These are phyloP conservation scores for Adrianichthys oophorus DNA, from an alignment of 2,797 vertebrate genomes.

Conservation along the genomic window DNA sequence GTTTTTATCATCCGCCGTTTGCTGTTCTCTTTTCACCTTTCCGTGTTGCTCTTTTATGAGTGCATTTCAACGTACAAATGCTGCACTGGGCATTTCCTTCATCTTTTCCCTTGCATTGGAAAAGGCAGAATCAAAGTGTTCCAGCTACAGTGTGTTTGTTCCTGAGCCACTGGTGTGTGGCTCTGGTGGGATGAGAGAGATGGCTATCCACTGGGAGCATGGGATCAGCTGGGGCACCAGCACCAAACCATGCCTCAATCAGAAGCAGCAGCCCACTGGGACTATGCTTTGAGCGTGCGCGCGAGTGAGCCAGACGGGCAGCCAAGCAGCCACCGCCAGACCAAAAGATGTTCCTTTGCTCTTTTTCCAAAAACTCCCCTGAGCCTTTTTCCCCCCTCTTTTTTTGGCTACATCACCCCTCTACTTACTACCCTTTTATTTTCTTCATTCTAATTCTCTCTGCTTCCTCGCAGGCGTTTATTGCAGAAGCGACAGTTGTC, in stretches of 20 bases:
- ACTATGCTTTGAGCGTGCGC: slow-evolving; percentile 19
- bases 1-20: no score
- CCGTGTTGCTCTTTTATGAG: slow-evolving; percentile 39
- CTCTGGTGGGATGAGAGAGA: slow-evolving; percentile 44
- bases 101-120: slow-evolving; percentile 18
- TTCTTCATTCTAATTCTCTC: slow-evolving; percentile 12
- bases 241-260: slow-evolving; percentile 74
- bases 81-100: slow-evolving; percentile 11
- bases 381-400: slow-evolving; percentile 45
- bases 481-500: slow-evolving; percentile 58
- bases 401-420: slow-evolving; percentile 41
- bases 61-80: slow-evolving; percentile 34
- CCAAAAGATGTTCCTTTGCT: slow-evolving; percentile 68
- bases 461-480: slow-evolving; percentile 36
- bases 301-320: slow-evolving; percentile 29
- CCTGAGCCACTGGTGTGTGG: slow-evolving; percentile 25
- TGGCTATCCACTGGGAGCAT: slow-evolving; percentile 50
- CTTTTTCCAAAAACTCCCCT: slow-evolving; percentile 76
- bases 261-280: slow-evolving; percentile 70
- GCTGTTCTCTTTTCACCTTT: slow-evolving; percentile 13
- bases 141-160: slow-evolving; percentile 45
- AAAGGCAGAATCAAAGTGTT: slow-evolving; percentile 31
- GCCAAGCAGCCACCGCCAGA: slow-evolving; percentile 67
- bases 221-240: slow-evolving; percentile 72
- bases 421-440: slow-evolving; percentile 33